Evolutionary conservation across 2,113 vertebrate genomes (phyloP), one percentile per base, ranked within the genome.

Genomic region (Phasianus colchicus): DNA sequence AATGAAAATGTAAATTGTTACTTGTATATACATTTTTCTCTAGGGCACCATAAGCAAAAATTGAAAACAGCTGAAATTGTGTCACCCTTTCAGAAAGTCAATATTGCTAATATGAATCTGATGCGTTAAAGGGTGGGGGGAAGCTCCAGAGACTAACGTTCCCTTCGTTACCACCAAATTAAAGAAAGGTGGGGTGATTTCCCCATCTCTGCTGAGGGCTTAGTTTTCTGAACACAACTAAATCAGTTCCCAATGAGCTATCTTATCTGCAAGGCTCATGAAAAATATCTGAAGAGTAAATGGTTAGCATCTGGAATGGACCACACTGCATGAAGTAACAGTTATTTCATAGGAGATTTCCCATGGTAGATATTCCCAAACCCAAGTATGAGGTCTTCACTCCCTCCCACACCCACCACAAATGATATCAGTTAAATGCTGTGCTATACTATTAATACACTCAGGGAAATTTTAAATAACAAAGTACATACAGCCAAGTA

Each of bases 1-100:
- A 83, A 94, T 38, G 57, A 93, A 93, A 97, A 96, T 69, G 57
- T 71, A 89, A 95, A 90, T 92, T 88, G 57, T 89, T 95, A 82
- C 92, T 96, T 90, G 89, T 81, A 83, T 92, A 95, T 88, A 96
- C 69, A 72, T 91, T 96, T 96, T 95, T 66, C 92, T 95, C 89
- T 36, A 91, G 92, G 84, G 91, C 83, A 45, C 83, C 58, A 76
- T 91, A 94, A 94, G 89, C 32, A 77, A 92, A 95, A 96, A 96
- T 82, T 89, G 85, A 82, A 93, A 95, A 29, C 94, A 95, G 89
- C 92, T 91, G 89, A 95, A 86, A 91, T 38, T 81, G 89, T 90
- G 88, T 94, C 95, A 96, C 71, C 27, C 73, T 88, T 90, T 78
- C 73, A 92, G 78, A 93, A 83, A 82, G 73, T 93, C 95, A 92